Conservation (phyloP, 2,888 invertebrate genomes). For the Galeruca laticollis region DNA sequence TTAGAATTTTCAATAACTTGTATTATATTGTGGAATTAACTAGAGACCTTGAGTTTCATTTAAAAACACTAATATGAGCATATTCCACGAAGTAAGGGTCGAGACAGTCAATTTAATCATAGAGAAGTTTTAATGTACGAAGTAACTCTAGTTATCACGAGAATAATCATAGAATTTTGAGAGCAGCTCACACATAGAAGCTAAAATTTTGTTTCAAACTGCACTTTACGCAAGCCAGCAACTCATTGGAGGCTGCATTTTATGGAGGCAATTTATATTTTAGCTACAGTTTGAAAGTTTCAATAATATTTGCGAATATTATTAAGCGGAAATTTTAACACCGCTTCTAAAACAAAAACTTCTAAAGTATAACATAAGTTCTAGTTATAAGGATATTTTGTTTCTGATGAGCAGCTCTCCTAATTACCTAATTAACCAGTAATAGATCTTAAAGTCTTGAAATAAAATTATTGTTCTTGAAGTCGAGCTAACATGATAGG, state of each 20-base stretch:
- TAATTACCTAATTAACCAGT: neutral
- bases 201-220: slow-evolving; percentile 2
- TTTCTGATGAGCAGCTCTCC: neutral
- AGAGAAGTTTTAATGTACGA: neutral
- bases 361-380: neutral
- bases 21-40: no score
- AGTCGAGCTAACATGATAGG: neutral
- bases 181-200: neutral
- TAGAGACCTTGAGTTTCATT: no score
- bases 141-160: neutral
- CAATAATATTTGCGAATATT: neutral
- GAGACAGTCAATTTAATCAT: no score
- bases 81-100: no score
- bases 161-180: neutral
- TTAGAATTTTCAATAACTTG: no score
- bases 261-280: neutral
- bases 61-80: no score
- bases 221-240: neutral
- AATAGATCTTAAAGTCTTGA: neutral
- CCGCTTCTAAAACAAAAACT: neutral
- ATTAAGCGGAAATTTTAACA: neutral
- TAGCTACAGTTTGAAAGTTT: neutral
- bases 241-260: neutral
- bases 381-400: neutral
- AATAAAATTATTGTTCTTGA: neutral